Evolutionary conservation across 92 coral and sea anemone genomes (phyloP), one percentile per base, ranked within the genome.

Genomic region (Ricordea florida): DNA sequence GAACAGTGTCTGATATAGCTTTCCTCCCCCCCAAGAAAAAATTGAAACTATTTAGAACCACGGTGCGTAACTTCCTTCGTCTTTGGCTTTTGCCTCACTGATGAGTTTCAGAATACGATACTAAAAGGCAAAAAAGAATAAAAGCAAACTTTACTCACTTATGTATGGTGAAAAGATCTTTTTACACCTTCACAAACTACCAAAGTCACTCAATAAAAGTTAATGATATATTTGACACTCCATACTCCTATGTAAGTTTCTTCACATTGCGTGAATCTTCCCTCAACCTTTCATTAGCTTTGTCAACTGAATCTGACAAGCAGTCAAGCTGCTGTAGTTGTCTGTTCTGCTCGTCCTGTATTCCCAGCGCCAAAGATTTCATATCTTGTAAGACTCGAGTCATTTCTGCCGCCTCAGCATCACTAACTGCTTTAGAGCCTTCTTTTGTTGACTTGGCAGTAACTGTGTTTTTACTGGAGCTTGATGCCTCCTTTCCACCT

Each of bases 301-400:
- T 92, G 56, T 92, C 97, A 57, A 92, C 93, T 16, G 99, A 96
- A 62, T 92, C 93, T 36, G 99, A 85, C 21, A 96, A 72, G 21
- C 57, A 38, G 40, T 96, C 99, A 46, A 92, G 76, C 87, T 85
- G 84, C 20, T 74, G 69, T 3, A 90, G 76, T 57, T 96, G 99
- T 37, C 99, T 81, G 33, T 77, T 72, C 53, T 89, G 93, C 52
- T 96, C 99, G 11, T 75, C 86, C 42, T 90, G 90, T 6, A 96
- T 92, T 15, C 97, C 97, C 40, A 92, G 76, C 4, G 99, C 97
- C 82, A 96, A 57, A 31, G 94, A 61, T 57, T 72, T 88, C 96
- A 96, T 88, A 66, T 80, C 80, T 27, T 85, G 85, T 6, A 96
- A 75, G 22, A 96, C 74, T 23, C 66, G 90, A 46, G 84, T 57